Evolutionary conservation across 64 coral and sea anemone species (phyloP).

Genomic region (Cladopsammia gracilis): DNA sequence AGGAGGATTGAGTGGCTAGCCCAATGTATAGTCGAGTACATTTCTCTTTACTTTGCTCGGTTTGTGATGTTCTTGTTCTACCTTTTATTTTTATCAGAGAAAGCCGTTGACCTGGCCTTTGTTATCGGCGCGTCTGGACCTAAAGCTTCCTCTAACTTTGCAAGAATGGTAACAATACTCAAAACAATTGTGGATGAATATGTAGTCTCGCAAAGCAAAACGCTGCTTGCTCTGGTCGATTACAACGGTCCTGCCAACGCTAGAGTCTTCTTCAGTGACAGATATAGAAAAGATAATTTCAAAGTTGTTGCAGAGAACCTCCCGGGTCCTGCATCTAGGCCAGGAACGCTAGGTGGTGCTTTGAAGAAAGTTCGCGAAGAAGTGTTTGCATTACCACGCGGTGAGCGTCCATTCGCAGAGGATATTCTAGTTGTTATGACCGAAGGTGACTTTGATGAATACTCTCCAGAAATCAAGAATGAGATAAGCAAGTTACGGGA

Average conservation of each 20-base stretch:
- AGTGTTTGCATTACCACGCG: constrained; percentile 62
- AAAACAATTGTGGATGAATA: constrained; percentile 76
- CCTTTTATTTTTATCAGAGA: constrained; percentile 42
- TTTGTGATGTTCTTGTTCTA: neutral
- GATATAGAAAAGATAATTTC: constrained; percentile 64
- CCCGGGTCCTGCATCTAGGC: neutral
- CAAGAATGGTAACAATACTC: constrained; percentile 78
- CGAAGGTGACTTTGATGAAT: constrained; percentile 40
- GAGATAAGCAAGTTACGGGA: constrained; percentile 65
- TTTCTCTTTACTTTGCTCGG: too few species aligned
- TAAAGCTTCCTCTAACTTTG: constrained; percentile 50
- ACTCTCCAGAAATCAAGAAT: constrained; percentile 40
- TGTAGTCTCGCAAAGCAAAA: constrained; percentile 44
- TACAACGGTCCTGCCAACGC: constrained; percentile 79
- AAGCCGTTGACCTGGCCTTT: constrained; percentile 85
- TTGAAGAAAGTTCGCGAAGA: constrained; percentile 66
- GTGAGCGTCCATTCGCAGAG: constrained; percentile 75
- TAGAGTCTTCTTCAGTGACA: constrained; percentile 49
- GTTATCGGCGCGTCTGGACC: constrained; percentile 64
- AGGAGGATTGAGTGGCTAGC: too few species aligned
- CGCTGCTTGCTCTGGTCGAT: constrained; percentile 79
- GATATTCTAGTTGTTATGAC: constrained; percentile 81
- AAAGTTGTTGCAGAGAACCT: constrained; percentile 14
- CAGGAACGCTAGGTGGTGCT: neutral
- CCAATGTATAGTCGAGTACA: too few species aligned